phyloP scores from a whole-genome alignment of 1,140 invertebrate species.

The Frieseomelitta varia region DNA sequence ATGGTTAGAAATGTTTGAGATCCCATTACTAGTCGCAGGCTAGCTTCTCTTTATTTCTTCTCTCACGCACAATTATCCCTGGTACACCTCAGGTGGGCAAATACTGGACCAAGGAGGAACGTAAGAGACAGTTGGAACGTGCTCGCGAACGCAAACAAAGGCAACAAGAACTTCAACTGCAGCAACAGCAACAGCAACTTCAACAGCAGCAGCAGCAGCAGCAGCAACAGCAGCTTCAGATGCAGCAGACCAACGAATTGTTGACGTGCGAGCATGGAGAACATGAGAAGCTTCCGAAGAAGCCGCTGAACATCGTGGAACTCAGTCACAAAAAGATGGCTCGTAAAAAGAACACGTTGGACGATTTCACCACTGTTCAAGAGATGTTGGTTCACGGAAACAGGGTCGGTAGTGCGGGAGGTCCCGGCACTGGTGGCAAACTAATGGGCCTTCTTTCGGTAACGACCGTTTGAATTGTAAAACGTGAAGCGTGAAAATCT shows the following conservation, averaged over 20 bases:
- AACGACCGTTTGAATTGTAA: conserved; percentile 80
- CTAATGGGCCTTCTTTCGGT: conserved; percentile 82
- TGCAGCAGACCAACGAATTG: conserved; percentile 70
- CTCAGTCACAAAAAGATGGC: conserved; percentile 77
- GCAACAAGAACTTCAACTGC: conserved; percentile 78
- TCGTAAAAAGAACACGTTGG: conserved; percentile 77
- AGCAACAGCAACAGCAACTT: conserved; percentile 78
- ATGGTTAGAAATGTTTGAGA: too few relatives aligned
- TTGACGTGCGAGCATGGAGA: conserved; percentile 76
- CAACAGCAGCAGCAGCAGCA: conserved; percentile 79
- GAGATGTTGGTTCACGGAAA: conserved; percentile 81
- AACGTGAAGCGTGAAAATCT: background rate
- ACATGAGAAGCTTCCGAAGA: conserved; percentile 77
- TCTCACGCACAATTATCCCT: too few relatives aligned
- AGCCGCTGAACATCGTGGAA: conserved; percentile 73
- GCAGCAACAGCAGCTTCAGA: conserved; percentile 69
- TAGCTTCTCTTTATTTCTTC: background rate
- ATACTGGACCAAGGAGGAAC: conserved; percentile 91
- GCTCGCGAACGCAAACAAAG: conserved; percentile 86
- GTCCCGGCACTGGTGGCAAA: conserved; percentile 79
- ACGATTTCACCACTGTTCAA: conserved; percentile 81
- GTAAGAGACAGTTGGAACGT: conserved; percentile 88
- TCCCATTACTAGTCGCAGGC: background rate
- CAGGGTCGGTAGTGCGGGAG: conserved; percentile 75
- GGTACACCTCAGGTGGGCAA: conserved; percentile 84